Conservation (phyloP, 2,797 vertebrate genomes). For the Cyprinella venusta region DNA sequence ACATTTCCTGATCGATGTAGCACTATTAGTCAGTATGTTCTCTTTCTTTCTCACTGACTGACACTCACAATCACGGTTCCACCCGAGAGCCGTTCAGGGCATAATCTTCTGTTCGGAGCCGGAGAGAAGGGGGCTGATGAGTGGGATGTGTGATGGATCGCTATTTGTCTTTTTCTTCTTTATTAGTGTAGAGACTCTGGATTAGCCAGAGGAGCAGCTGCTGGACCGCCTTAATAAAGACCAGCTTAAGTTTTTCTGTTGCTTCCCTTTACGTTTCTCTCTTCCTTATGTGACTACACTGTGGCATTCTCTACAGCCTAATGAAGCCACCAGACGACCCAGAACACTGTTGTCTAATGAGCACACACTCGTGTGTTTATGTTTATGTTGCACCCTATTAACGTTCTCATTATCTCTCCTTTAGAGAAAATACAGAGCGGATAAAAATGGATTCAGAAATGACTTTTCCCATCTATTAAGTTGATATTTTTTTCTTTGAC, state of each 20-base stretch:
- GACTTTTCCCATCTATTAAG: conserved; percentile 31
- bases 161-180: conserved; percentile 66
- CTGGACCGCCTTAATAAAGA: conserved; percentile 72
- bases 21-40: conserved; percentile 47
- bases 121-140: conserved; percentile 19
- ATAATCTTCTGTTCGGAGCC: conserved; percentile 31
- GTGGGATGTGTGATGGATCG: conserved; percentile 52
- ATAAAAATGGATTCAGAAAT: conserved; percentile 43
- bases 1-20: conserved; percentile 50
- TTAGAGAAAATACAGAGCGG: not conserved
- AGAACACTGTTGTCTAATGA: conserved; percentile 58
- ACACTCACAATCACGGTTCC: conserved; percentile 35
- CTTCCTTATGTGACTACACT: conserved; percentile 12
- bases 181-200: conserved; percentile 69
- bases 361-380: conserved; percentile 37
- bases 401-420: conserved; percentile 56
- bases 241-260: conserved; percentile 62
- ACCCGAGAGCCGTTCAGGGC: conserved; percentile 4
- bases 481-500: conserved; percentile 13
- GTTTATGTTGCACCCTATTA: conserved; percentile 52
- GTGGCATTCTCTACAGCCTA: conserved; percentile 57
- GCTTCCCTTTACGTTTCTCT: not conserved
- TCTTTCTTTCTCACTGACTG: conserved; percentile 22
- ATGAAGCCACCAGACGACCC: conserved; percentile 60
- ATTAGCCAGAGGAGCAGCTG: conserved; percentile 56